Evolutionary conservation across 2,888 invertebrate genomes (phyloP).

Genomic region (Embidobia sp.): DNA sequence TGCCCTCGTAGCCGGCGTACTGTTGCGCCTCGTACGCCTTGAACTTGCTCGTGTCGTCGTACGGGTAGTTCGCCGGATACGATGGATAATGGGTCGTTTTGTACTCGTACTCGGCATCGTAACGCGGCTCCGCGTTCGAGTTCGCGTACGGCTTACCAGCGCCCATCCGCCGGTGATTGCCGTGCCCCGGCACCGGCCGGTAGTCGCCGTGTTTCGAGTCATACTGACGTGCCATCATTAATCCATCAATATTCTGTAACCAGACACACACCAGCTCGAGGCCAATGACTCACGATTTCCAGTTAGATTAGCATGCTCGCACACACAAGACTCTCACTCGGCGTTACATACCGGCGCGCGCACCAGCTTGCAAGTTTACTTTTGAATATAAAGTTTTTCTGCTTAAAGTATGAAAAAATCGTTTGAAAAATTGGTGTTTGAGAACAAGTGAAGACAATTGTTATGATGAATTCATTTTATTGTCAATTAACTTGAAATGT

Average conservation of each 20-base stretch:
- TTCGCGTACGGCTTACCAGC: slow-evolving; percentile 76
- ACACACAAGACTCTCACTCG: too few relatives aligned
- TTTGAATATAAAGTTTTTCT: too few relatives aligned
- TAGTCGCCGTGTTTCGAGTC: slow-evolving; percentile 80
- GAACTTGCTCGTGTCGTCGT: slow-evolving; percentile 77
- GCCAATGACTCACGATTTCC: slow-evolving; percentile 77
- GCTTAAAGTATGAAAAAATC: too few relatives aligned
- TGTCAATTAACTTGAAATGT: too few relatives aligned
- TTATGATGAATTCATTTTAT: too few relatives aligned
- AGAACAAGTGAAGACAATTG: too few relatives aligned
- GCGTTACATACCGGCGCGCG: too few relatives aligned
- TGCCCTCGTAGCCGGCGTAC: slow-evolving; percentile 38
- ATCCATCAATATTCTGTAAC: slow-evolving; percentile 81
- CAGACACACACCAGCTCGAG: slow-evolving; percentile 81
- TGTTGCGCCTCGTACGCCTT: slow-evolving; percentile 71
- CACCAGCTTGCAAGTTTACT: too few relatives aligned
- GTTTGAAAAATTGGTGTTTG: too few relatives aligned
- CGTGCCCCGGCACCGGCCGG: slow-evolving; percentile 79
- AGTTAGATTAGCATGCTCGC: slow-evolving; percentile 27
- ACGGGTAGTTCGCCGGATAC: slow-evolving; percentile 80
- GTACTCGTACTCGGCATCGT: slow-evolving; percentile 78
- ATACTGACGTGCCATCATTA: slow-evolving; percentile 81
- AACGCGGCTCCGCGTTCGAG: slow-evolving; percentile 71
- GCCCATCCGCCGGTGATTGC: slow-evolving; percentile 77
- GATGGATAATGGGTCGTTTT: slow-evolving; percentile 80